Conservation (phyloP, 1,140 invertebrate species). For the Polypedilum pembai region DNA sequence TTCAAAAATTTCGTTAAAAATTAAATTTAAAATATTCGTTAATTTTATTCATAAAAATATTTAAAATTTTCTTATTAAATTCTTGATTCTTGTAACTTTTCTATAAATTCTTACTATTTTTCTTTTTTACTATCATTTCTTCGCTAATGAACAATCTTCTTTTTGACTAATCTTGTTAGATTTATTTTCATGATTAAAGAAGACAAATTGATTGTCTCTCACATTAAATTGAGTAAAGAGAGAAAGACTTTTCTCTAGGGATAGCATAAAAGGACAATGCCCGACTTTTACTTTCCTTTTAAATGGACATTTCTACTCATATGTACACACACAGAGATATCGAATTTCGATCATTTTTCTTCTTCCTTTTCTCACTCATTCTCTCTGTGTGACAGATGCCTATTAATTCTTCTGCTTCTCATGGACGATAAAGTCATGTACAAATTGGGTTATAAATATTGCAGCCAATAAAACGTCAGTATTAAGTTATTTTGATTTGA, state of each 20-base stretch:
- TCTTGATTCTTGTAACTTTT: no score
- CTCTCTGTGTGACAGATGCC: not conserved
- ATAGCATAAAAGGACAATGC: not conserved
- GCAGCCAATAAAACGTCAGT: not conserved
- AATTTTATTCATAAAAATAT: no score
- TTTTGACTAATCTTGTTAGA: not conserved
- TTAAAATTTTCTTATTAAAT: no score
- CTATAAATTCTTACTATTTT: no score
- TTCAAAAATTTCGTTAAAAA: no score
- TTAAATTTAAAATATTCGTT: no score
- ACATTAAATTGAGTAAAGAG: not conserved
- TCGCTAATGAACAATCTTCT: no score
- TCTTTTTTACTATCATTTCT: no score
- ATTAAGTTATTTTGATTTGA: slow-evolving; percentile 6
- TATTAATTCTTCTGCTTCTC: slow-evolving; percentile 3
- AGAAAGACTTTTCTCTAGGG: not conserved
- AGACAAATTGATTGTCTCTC: not conserved
- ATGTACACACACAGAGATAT: not conserved
- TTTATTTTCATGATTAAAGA: slow-evolving; percentile 22
- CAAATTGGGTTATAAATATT: slow-evolving; percentile 28
- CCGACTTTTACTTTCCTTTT: not conserved
- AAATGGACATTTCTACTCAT: not conserved
- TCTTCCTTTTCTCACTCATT: not conserved
- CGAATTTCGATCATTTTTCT: not conserved
- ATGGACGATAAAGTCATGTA: not conserved